These are phyloP conservation scores for mouse (Mus musculus) DNA, from an alignment of 2,113 vertebrate species.

Conservation along the genomic window DNA sequence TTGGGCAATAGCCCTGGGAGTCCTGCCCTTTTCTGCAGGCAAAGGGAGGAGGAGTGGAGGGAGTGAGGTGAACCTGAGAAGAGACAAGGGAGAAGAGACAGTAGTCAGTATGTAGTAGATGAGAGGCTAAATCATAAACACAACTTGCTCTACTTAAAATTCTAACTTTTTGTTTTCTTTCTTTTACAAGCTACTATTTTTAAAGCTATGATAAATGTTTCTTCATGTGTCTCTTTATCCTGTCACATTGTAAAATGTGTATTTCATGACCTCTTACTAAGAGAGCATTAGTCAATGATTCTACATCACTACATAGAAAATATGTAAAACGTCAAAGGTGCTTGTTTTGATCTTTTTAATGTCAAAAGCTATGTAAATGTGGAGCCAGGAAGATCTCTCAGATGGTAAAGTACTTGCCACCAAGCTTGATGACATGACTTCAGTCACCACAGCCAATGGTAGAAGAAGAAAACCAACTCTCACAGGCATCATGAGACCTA, in stretches of 20 bases:
- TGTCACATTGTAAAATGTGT: background rate
- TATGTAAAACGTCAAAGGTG: background rate
- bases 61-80: no score
- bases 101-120: no score
- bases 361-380: background rate
- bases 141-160: background rate
- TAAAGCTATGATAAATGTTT: background rate
- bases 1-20: no score
- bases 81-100: no score
- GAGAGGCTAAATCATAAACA: no score
- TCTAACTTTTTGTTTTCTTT: background rate
- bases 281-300: background rate
- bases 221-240: background rate
- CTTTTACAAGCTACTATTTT: background rate
- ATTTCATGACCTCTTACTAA: background rate
- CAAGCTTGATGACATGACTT: background rate
- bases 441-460: background rate
- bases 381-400: background rate
- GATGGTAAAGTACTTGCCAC: background rate
- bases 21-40: no score
- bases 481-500: background rate
- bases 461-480: background rate
- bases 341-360: background rate
- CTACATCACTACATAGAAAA: background rate
- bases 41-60: no score